phyloP scores from a whole-genome alignment of 2,888 invertebrate species.

The Cheilosia vulpina region DNA sequence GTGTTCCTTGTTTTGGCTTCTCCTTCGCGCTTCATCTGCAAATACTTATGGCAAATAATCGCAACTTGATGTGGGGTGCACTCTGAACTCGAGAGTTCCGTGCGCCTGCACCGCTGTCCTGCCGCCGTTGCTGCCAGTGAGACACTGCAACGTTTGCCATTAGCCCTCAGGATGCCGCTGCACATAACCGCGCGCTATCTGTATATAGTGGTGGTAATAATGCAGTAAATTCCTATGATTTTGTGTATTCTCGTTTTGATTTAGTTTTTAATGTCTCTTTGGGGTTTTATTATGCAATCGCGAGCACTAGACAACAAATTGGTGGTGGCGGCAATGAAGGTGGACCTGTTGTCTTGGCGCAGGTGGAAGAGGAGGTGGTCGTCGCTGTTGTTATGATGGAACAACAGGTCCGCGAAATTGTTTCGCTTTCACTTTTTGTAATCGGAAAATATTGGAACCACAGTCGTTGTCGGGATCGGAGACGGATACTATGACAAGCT shows the following conservation, averaged over 20 bases:
- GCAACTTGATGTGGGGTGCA: constrained; percentile 71
- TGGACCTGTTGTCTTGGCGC: constrained; percentile 52
- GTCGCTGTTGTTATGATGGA: constrained; percentile 47
- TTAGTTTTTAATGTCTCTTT: constrained; percentile 64
- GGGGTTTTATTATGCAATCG: constrained; percentile 62
- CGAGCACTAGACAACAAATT: constrained; percentile 52
- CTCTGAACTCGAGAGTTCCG: constrained; percentile 65
- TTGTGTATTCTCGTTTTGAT: constrained; percentile 59
- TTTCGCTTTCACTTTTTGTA: constrained; percentile 69
- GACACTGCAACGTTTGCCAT: constrained; percentile 39
- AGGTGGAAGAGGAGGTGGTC: constrained; percentile 53
- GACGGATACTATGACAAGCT: constrained; percentile 10
- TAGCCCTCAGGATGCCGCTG: constrained; percentile 68
- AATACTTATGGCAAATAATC: constrained; percentile 68
- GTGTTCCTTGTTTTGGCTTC: constrained; percentile 12
- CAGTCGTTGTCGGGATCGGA: neutral
- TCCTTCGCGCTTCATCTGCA: constrained; percentile 54
- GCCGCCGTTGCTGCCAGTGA: constrained; percentile 21
- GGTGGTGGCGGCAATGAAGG: constrained; percentile 10
- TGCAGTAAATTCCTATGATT: constrained; percentile 72
- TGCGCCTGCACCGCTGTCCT: constrained; percentile 20
- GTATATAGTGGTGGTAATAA: constrained; percentile 51
- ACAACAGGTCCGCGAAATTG: constrained; percentile 69
- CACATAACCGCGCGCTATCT: constrained; percentile 65
- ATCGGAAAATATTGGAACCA: constrained; percentile 11